Percentiles rank a stretch among this genome's conserved stretches.
phyloP scores from a whole-genome alignment of 2,888 invertebrate genomes.

The Coelogynopora nodosa region DNA sequence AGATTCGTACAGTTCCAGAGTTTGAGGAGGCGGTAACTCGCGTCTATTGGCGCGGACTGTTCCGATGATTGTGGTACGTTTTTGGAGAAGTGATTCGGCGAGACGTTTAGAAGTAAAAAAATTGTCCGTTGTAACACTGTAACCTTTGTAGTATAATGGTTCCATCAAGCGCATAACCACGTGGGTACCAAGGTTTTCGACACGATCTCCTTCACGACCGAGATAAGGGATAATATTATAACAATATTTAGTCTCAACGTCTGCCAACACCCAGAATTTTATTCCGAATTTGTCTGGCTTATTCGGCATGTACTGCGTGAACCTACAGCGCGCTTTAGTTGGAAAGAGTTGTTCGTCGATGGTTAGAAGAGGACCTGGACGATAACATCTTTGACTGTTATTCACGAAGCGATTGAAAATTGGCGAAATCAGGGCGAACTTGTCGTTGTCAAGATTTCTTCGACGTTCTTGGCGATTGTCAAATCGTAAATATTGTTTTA shows the following conservation, averaged over 20 bases:
- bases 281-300: conserved; percentile 37
- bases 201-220: conserved; percentile 14
- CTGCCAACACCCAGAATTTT: conserved; percentile 34
- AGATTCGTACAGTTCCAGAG: conserved; percentile 11
- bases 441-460: conserved; percentile 26
- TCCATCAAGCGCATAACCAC: conserved; percentile 33
- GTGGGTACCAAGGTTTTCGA: neutral
- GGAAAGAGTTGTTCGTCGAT: conserved; percentile 26
- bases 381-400: conserved; percentile 15
- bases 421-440: conserved; percentile 20
- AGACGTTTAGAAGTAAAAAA: neutral
- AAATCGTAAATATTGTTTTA: conserved; percentile 35
- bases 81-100: neutral
- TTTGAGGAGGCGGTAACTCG: neutral
- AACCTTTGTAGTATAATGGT: conserved; percentile 11
- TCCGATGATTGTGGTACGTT: conserved; percentile 29
- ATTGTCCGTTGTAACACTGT: conserved; percentile 12
- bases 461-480: conserved; percentile 24
- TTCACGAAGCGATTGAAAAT: conserved; percentile 6
- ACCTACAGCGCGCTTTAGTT: conserved; percentile 35
- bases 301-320: conserved; percentile 32
- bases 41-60: conserved; percentile 19
- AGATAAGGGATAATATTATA: conserved; percentile 36
- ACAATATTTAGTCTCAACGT: conserved; percentile 9
- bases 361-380: conserved; percentile 30